Conservation (phyloP, 2,888 invertebrate species). For the Sphaeridia pumilis region DNA sequence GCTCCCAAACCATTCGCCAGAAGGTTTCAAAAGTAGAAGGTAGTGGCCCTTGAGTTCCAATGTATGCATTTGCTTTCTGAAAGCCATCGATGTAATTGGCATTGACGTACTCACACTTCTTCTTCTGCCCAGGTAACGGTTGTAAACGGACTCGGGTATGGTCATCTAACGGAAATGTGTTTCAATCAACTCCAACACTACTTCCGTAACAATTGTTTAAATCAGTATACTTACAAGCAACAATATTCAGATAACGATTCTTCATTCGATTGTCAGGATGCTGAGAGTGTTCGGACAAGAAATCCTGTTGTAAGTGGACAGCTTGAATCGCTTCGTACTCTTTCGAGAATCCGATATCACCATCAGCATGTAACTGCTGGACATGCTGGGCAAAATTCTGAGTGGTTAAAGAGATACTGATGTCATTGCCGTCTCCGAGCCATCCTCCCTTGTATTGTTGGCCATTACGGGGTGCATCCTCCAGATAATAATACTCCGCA, state of each 20-base stretch:
- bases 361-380: slow-evolving; percentile 75
- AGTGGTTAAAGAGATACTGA: slow-evolving; percentile 53
- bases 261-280: slow-evolving; percentile 84
- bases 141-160: slow-evolving; percentile 79
- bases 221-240: slow-evolving; percentile 94
- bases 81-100: slow-evolving; percentile 93
- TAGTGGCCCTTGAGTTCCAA: slow-evolving; percentile 90
- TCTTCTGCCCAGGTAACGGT: slow-evolving; percentile 59
- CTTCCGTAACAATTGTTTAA: too few species aligned
- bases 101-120: slow-evolving; percentile 79
- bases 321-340: slow-evolving; percentile 84
- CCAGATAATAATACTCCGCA: slow-evolving; percentile 67
- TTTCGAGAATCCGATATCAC: slow-evolving; percentile 87
- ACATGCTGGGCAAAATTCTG: slow-evolving; percentile 72
- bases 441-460: slow-evolving; percentile 47
- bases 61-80: slow-evolving; percentile 71
- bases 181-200: too few species aligned
- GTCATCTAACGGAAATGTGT: too few species aligned
- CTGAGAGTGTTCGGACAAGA: slow-evolving; percentile 74
- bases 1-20: slow-evolving; percentile 98
- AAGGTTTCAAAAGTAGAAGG: slow-evolving; percentile 88
- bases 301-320: slow-evolving; percentile 60
- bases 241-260: slow-evolving; percentile 90
- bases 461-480: slow-evolving; percentile 56
- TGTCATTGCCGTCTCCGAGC: slow-evolving; percentile 41